Base-by-base conservation (phyloP, 2,113 vertebrate species). In the Argyrosomus japonicus region DNA sequence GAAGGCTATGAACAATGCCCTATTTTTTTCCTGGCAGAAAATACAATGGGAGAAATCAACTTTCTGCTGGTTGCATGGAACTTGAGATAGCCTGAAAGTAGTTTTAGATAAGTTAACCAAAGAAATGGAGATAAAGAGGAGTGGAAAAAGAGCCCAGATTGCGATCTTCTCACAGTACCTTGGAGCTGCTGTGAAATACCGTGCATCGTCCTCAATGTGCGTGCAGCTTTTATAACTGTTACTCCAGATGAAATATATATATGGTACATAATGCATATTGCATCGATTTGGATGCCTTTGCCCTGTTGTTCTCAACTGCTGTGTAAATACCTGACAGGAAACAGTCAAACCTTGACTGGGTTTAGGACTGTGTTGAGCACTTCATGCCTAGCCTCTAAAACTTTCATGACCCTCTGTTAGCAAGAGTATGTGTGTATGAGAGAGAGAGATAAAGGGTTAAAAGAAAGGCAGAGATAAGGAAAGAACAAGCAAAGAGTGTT, bases 241-340 rank as follows among this genome's bases (percentile, higher is more conserved):
- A 65, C 77, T 40, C 47, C 36, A 4, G 75, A 79, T 89, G 23
- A 91, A 79, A 87, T 75, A 61, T 72, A 78, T 56, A 78, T 56
- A 84, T 87, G 78, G 29, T 50, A 62, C 72, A 23, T 68, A 40
- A 76, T 89, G 70, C 64, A 85, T 89, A 78, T 82, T 87, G 81
- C 83, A 90, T 77, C 45, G 53, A n/a, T 74, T 57, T 50, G 68
- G 81, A 83, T 83, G 36, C 65, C 68, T 4, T 48, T 21, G 13
- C 11, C 57, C 57, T 32, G 72, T 67, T 72, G 40, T 89, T 65
- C 83, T 86, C 64, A 82, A 67, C 29, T 67, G 80, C 60, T 61
- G 54, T 65, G 60, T 84, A 82, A 87, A 82, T 51, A 77, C 71
- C 64, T 23, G 75, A 80, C 79, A 75, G 77, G 57, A 71, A 80